Evolutionary conservation across 2,888 invertebrate genomes (phyloP).

Genomic region (Pachliopta kotzebuea): DNA sequence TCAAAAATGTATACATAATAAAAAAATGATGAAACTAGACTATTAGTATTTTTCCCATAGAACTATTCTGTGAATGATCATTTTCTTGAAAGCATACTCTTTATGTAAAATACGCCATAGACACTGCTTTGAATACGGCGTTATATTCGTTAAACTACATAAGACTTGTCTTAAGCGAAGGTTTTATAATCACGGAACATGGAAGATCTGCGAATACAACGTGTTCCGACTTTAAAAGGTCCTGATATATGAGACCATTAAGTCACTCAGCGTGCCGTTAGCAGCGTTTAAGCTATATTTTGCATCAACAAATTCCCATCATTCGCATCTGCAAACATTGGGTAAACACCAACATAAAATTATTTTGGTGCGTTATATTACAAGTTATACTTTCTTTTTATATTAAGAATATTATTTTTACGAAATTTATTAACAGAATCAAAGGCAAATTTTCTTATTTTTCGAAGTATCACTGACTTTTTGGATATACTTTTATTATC

Average conservation of each 20-base stretch:
- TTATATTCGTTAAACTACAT: conserved; percentile 10
- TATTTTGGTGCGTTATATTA: no score
- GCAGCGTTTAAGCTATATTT: conserved; percentile 14
- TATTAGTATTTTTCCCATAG: neutral
- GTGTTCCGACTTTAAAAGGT: conserved; percentile 19
- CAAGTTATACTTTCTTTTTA: neutral
- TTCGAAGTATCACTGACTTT: no score
- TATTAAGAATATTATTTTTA: no score
- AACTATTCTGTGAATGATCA: neutral
- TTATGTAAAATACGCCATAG: conserved; percentile 1
- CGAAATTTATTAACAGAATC: no score
- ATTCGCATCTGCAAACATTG: conserved; percentile 6
- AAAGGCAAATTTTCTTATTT: no score
- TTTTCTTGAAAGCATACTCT: neutral
- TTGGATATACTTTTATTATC: no score
- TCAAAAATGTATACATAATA: neutral
- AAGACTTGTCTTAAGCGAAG: conserved; percentile 5
- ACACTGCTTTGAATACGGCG: conserved; percentile 9
- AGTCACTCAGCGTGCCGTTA: conserved; percentile 18
- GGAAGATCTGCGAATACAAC: conserved; percentile 21
- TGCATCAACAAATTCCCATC: conserved; percentile 4
- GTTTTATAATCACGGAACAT: conserved; percentile 17
- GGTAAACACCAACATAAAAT: neutral
- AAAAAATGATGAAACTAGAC: neutral
- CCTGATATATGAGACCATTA: conserved; percentile 14